Evolutionary conservation across 2,797 vertebrate species (phyloP), one percentile per base, ranked within the genome.

Genomic region (Gallinago stenura): DNA sequence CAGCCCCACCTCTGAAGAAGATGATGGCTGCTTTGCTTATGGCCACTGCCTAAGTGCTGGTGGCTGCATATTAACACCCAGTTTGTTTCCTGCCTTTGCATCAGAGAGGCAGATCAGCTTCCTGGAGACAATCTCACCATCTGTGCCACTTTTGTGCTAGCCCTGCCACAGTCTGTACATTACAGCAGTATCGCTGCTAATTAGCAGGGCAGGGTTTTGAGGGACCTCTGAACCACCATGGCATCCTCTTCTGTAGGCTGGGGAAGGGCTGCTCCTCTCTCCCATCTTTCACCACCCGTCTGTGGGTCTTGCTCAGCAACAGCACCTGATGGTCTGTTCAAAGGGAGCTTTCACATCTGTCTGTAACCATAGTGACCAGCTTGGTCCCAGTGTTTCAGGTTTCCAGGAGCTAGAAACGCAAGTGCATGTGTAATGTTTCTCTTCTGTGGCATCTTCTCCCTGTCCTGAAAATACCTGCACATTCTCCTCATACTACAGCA

Each of bases 301-400:
- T 22, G 53, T 45, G 18, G 7, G 46, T 43, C 33, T 73, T 68
- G 19, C 22, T 35, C 51, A 19, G 11, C 33, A 33, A 1, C n/a
- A 87, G 60, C 75, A 73, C 72, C 75, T 72, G 45, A 39, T 2
- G 17, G 7, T 14, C 37, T 78, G 9, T 46, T 54, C 65, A 28
- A 43, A 93, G 18, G 26, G 53, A 92, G 53, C 30, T 39, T 41
- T 83, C 57, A 39, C 82, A 53, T 87, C 88, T 56, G 31, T 41
- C 89, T 83, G 66, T 71, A 72, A 76, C 90, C 61, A 81, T 22
- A 69, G 79, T n/a, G 83, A 92, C 24, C 60, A 39, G 12, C 33
- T 80, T 22, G 1, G 7, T 46, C 33, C 31, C 11, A 3, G 30
- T 6, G 10, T 17, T 87, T 46, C 5, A 17, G 41, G 33, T 28